Evolutionary conservation across 2,797 vertebrate genomes (phyloP), one percentile per base, ranked within the genome.

Genomic region (Selene dorsalis): DNA sequence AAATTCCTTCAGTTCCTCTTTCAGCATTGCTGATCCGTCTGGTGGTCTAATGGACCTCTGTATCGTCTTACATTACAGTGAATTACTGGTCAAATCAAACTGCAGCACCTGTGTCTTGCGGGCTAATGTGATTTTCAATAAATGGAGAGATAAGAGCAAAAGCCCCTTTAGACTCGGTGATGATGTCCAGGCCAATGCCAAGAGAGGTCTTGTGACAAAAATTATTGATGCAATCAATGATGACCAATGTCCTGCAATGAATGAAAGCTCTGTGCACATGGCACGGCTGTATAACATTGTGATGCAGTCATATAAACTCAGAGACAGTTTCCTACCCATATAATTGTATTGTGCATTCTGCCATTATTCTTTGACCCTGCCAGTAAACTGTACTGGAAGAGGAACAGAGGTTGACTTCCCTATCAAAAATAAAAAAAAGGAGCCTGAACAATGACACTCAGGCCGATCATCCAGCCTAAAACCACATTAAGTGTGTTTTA

Each of bases 361-460:
- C 0, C 16, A 35, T 84, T 72, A 4, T 58, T 79, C 22, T 69
- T 6, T 69, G 76, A 87, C 92, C 82, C 84, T 87, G 84, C 30
- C 9, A 70, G 11, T 57, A 13, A 17, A 56, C 45, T 81, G 82
- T 72, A 82, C 57, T 5, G 35, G 22, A 53, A 75, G 57, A 75
- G 57, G 68, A 52, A 79, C 71, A 85, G 76, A 84, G 69, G 41
- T 76, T 5, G 84, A 78, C 84, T 89, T 91, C 88, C 79, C 74
- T 20, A 8, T 72, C 1, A 86, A 86, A 91, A 91, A 82, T 84
- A 90, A 87, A 93, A 91, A 76, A 87, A 86, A 90, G 87, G 92
- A 91, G 79, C 50, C 16, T 1, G 4, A 39, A 22, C 45, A 81
- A 48, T 1, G 0, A 38, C 22, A 77, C 12, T 28, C 35, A 13